Base-by-base conservation (phyloP, 2,113 vertebrate species). In the Apaloderma vittatum region DNA sequence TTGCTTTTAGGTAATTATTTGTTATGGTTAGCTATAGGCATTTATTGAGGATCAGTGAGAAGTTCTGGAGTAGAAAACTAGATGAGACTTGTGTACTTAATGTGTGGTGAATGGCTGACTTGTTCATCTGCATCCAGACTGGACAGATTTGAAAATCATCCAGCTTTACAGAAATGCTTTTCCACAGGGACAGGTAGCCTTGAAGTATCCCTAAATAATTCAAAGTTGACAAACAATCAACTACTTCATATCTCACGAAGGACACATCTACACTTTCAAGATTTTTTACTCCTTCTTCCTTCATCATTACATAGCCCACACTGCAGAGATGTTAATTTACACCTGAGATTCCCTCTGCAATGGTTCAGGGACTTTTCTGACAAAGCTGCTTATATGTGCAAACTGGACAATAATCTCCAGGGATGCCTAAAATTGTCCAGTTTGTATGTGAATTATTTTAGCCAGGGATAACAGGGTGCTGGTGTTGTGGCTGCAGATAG, bases 141-240 rank as follows among this genome's bases (percentile, higher is more conserved):
- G 21, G 34, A 22, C 8, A 72, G 29, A 48, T 17, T 5, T 72
- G 32, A 77, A 85, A 61, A 61, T 32, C 61, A 79, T 26, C 22
- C 21, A 29, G 2, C 6, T 81, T 93, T 83, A 86, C 11, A 45
- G 63, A 93, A 94, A 58, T 43, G 8, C 12, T 36, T 80, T 22
- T 81, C 36, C 8, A n/a, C 4, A 30, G 24, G 40, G 14, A 32
- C 10, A 89, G 27, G 7, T 23, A 86, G 9, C 40, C 21, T 70
- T 77, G 59, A 95, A 74, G 66, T 90, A 57, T 30, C 8, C 10
- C 8, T 34, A 8, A 36, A 12, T 17, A 75, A 59, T 30, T 55
- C 2, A 0, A 81, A 63, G 26, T 2, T 74, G 16, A 22, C 2
- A 3, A 68, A 19, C 12, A 48, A 23, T 34, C 15, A 7, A 5